phyloP scores from a whole-genome alignment of 2,113 vertebrate genomes.

The Probosciger aterrimus region DNA sequence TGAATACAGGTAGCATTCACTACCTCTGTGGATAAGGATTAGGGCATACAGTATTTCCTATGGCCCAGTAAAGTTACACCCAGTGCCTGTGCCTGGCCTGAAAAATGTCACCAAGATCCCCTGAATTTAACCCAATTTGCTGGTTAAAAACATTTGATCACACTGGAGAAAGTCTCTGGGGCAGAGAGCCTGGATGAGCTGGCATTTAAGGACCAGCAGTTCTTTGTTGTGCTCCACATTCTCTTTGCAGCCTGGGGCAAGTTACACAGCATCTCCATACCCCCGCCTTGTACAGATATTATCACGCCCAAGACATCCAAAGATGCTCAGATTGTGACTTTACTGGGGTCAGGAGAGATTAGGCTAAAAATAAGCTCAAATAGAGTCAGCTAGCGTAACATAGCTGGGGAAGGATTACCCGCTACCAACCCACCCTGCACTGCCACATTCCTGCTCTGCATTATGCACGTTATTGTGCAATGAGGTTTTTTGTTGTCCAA shows the following conservation, averaged over 20 bases:
- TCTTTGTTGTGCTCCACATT: background rate
- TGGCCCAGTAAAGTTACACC: background rate
- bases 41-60: background rate
- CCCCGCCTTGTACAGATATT: slow-evolving; percentile 2
- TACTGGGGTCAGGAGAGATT: background rate
- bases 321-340: background rate
- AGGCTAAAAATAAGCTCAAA: background rate
- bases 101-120: background rate
- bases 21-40: background rate
- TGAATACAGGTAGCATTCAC: background rate
- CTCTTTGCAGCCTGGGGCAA: background rate
- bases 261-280: background rate
- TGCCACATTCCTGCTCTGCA: background rate
- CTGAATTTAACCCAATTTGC: background rate
- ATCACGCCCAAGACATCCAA: background rate
- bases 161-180: background rate
- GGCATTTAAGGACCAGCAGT: background rate
- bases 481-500: background rate
- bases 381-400: background rate
- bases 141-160: background rate
- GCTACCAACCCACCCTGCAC: background rate
- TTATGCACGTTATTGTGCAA: background rate
- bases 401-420: background rate
- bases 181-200: background rate
- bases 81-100: too few relatives aligned